These are phyloP conservation scores for Drosophila borborema DNA, from an alignment of 2,888 invertebrate species.

Conservation along the genomic window DNA sequence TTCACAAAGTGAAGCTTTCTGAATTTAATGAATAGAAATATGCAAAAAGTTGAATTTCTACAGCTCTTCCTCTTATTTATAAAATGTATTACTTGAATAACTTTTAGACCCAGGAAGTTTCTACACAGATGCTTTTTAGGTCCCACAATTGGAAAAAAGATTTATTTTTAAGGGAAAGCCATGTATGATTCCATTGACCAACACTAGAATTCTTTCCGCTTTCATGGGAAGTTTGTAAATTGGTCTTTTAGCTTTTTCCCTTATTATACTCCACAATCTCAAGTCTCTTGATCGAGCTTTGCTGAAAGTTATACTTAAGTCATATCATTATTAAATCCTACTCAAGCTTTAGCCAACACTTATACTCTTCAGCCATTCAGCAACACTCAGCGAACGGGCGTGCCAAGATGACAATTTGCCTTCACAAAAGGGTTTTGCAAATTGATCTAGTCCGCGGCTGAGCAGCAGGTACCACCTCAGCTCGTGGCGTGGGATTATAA, in stretches of 20 bases:
- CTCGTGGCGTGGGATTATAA: constrained; percentile 61
- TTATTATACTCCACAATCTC: background rate
- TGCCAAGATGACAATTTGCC: constrained; percentile 62
- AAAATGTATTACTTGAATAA: background rate
- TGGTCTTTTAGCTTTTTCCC: too few relatives aligned
- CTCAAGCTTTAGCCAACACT: constrained; percentile 2
- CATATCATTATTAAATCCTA: background rate
- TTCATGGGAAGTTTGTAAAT: too few relatives aligned
- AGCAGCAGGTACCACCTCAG: constrained; percentile 36
- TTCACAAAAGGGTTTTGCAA: constrained; percentile 51
- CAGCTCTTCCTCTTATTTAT: background rate
- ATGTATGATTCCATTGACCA: background rate
- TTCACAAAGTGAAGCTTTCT: background rate
- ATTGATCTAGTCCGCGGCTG: constrained; percentile 56
- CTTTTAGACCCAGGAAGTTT: background rate
- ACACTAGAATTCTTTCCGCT: background rate
- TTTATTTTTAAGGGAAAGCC: too few relatives aligned
- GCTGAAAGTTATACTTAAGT: background rate
- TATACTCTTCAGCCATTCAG: background rate
- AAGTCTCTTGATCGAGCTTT: background rate
- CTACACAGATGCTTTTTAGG: background rate
- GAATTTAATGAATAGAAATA: too few relatives aligned
- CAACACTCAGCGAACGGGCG: constrained; percentile 3
- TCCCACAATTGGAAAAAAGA: background rate
- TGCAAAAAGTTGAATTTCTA: background rate